Evolutionary conservation across 2,888 invertebrate species (phyloP).

Genomic region (Steinernema carpocapsae): DNA sequence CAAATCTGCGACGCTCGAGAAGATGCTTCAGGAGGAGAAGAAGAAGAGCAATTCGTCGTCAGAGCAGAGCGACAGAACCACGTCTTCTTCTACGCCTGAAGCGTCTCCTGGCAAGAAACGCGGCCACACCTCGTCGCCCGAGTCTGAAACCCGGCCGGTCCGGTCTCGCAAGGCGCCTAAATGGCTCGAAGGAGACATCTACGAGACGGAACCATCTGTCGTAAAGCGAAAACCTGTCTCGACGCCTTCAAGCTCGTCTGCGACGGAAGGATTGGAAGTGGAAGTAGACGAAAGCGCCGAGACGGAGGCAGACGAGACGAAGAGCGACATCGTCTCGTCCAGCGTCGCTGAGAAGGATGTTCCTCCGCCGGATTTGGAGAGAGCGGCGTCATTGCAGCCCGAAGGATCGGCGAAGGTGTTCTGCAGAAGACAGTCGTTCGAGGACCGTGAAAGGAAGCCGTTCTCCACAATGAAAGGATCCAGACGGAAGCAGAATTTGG

Average conservation of each 20-base stretch:
- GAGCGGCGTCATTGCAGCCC: slow-evolving; percentile 1
- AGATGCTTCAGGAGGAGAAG: neutral
- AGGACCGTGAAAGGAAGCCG: neutral
- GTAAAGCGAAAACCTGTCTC: neutral
- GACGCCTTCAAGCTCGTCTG: neutral
- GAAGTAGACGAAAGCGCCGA: neutral
- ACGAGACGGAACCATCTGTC: slow-evolving; percentile 1
- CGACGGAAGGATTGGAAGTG: neutral
- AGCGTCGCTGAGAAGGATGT: neutral
- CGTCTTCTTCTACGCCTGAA: neutral
- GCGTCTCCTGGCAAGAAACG: slow-evolving; percentile 14
- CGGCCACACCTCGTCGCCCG: neutral
- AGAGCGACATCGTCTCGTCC: neutral
- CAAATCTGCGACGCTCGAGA: neutral
- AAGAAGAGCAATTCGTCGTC: too few relatives aligned
- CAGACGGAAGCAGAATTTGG: slow-evolving; percentile 25
- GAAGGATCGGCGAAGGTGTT: slow-evolving; percentile 14
- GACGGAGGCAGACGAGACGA: neutral
- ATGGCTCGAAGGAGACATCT: neutral
- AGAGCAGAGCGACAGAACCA: slow-evolving; percentile 1
- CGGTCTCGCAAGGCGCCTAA: neutral
- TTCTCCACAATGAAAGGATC: neutral
- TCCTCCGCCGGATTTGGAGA: neutral
- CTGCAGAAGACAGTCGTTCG: slow-evolving; percentile 18
- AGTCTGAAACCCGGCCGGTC: neutral